A percentile compares a stretch with the other conserved stretches of the same genome.
Conservation (phyloP, 2,113 vertebrate species). For the Halcyon senegalensis region DNA sequence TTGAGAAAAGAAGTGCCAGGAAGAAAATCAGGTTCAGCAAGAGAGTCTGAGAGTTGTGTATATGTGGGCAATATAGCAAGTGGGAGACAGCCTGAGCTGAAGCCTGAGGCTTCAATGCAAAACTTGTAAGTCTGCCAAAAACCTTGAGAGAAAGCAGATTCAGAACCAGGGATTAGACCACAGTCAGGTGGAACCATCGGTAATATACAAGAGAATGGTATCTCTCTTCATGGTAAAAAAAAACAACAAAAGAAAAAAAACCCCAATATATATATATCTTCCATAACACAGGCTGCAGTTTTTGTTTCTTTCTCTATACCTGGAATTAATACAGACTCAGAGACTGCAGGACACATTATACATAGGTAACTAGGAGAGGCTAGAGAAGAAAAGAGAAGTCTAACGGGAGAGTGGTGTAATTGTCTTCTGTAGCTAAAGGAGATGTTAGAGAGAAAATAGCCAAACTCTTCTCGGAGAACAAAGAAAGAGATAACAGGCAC, state of each 20-base stretch:
- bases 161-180: background rate
- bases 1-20: background rate
- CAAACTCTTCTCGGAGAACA: background rate
- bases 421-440: background rate
- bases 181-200: background rate
- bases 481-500: background rate
- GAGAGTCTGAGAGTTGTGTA: background rate
- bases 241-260: too few relatives aligned
- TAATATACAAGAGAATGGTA: background rate
- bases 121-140: background rate
- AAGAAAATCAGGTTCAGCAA: background rate
- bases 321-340: background rate
- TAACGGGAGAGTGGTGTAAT: background rate
- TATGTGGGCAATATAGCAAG: background rate
- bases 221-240: background rate
- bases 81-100: background rate
- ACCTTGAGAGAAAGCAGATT: background rate
- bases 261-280: too few relatives aligned
- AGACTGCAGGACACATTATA: background rate
- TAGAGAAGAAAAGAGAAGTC: background rate
- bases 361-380: background rate
- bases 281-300: background rate
- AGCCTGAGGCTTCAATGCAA: background rate
- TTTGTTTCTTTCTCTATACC: background rate
- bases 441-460: background rate